A percentile compares a stretch with the other conserved stretches of the same genome.
phyloP scores from a whole-genome alignment of 2,888 invertebrate species.

The Phorcus lineatus region DNA sequence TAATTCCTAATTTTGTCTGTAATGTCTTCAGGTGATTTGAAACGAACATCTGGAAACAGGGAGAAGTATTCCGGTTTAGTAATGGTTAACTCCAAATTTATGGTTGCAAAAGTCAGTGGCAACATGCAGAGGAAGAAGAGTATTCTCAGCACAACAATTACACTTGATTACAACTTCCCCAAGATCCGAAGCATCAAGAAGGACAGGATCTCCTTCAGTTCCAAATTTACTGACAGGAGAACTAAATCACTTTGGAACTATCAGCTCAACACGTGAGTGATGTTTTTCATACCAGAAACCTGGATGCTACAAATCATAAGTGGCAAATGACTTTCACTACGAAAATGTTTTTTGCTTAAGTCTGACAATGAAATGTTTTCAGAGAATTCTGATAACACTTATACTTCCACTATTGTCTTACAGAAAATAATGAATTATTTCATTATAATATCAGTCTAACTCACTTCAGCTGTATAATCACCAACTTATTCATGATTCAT shows the following conservation, averaged over 20 bases:
- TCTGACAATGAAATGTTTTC: no score
- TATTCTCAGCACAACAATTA: conserved; percentile 36
- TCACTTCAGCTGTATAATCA: not conserved
- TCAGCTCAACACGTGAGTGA: conserved; percentile 51
- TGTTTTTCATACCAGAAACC: not conserved
- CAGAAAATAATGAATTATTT: no score
- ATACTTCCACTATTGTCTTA: no score
- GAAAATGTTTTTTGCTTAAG: not conserved
- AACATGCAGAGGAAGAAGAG: conserved; percentile 22
- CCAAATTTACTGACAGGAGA: conserved; percentile 48
- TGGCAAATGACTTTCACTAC: not conserved
- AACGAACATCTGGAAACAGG: not conserved
- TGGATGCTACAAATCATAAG: not conserved
- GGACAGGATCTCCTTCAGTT: conserved; percentile 51
- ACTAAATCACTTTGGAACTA: conserved; percentile 49
- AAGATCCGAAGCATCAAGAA: conserved; percentile 36
- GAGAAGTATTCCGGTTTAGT: conserved; percentile 1
- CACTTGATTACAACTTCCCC: conserved; percentile 51
- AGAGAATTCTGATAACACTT: no score
- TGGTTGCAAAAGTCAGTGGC: conserved; percentile 22
- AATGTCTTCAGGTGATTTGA: not conserved
- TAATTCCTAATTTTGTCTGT: no score
- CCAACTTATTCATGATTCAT: not conserved
- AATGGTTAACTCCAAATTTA: conserved; percentile 4
- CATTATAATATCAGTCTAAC: not conserved